Percentiles rank a stretch among this genome's conserved stretches.
These are phyloP conservation scores for Molossus alvarezi DNA, from an alignment of 2,797 vertebrate species.

Conservation along the genomic window DNA sequence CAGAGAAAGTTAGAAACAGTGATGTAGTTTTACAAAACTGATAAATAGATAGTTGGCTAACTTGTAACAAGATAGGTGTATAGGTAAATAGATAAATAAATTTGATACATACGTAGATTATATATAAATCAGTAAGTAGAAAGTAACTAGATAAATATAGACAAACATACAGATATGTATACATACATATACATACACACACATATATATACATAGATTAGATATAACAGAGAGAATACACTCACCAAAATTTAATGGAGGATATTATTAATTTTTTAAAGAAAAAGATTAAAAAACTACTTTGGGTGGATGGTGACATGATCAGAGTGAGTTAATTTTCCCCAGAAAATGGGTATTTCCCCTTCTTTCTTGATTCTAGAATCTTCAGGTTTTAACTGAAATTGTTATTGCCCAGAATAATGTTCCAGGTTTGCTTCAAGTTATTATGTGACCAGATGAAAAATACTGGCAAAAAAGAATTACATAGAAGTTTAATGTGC, in stretches of 20 bases:
- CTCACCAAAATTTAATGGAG: background rate
- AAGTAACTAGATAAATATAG: background rate
- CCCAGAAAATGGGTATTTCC: background rate
- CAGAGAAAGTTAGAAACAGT: background rate
- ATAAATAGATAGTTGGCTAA: background rate
- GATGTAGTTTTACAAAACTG: background rate
- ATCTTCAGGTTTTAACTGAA: background rate
- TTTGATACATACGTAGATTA: background rate
- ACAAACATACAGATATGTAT: background rate
- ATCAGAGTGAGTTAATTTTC: background rate
- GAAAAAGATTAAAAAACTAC: background rate
- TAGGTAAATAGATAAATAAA: background rate
- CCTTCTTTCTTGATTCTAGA: slow-evolving; percentile 22
- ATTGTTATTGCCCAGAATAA: background rate
- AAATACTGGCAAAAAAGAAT: background rate
- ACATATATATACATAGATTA: background rate
- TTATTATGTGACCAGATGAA: background rate
- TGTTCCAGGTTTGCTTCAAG: background rate
- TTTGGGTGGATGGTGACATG: background rate
- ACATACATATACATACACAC: background rate
- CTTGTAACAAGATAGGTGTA: background rate
- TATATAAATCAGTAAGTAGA: background rate
- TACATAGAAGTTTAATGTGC: background rate
- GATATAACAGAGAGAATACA: slow-evolving; percentile 11
- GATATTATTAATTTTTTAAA: slow-evolving; percentile 4